Evolutionary conservation across 2,888 invertebrate genomes (phyloP), one percentile per base, ranked within the genome.

Genomic region (Xestia c-nigrum): DNA sequence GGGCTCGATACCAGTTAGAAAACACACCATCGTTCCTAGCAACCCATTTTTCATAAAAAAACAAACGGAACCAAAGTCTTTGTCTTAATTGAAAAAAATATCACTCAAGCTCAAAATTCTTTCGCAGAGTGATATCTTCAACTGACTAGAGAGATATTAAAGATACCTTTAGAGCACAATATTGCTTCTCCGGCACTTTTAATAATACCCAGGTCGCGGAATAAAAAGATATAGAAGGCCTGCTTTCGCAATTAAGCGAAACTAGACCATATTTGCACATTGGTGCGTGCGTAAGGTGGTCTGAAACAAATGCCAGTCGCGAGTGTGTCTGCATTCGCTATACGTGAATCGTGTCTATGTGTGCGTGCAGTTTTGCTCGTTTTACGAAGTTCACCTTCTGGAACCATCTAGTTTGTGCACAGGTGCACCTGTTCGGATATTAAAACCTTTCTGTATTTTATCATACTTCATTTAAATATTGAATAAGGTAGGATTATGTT

Each of bases 381-480:
- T 31, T 1, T 9, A 16, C 43, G 0, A 0, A 55, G 6, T 2
- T 3, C 0, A 47, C 10, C 80, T 77, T 80, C 80, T 77, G 61
- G 14, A n/a, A 1, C 7, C 19, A 31, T 40, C 46, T 52, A 38
- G 63, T 55, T 52, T 12, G 46, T 55, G 46, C 3, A 19, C 77
- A 78, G 52, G 65, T 78, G 78, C 81, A 78, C 72, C 68, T 78
- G 72, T 81, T 80, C 71, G 72, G 87, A 86, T 88, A 89, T 90
- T 85, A 88, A 89, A 91, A 89, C 87, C 88, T 83, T 86, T 74
- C 80, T 87, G 86, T 90, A 88, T 81, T 90, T 89, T 89, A 90
- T 89, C 87, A 89, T 89, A 81, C 88, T 88, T 90, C 87, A 90
- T 90, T 90, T 90, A 87, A 90, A 91, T 86, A 88, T 91, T 83